A percentile compares a stretch with the other conserved stretches of the same genome.
Evolutionary conservation across 2,113 vertebrate genomes (phyloP).

Genomic region (Turnix velox): DNA sequence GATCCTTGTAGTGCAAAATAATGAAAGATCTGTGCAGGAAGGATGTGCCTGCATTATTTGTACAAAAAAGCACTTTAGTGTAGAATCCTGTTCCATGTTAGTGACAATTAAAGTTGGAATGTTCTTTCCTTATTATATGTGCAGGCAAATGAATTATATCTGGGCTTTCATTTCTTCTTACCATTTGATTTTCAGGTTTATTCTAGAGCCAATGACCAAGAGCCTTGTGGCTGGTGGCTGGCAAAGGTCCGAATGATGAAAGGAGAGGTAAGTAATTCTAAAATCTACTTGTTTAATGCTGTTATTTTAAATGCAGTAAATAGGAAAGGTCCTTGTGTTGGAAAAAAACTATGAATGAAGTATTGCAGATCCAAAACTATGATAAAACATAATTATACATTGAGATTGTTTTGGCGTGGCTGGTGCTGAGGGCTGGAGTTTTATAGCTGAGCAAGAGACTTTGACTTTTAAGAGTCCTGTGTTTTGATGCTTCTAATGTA

Average conservation of each 20-base stretch:
- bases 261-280: slow-evolving; percentile 75
- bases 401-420: not conserved
- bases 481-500: not conserved
- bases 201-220: slow-evolving; percentile 84
- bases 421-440: not conserved
- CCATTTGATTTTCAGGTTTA: slow-evolving; percentile 67
- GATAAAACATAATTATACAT: not conserved
- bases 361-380: not conserved
- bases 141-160: not conserved
- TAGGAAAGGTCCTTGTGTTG: not conserved
- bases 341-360: not conserved
- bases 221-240: slow-evolving; percentile 85
- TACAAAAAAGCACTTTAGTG: not conserved
- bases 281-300: not conserved
- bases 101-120: not conserved
- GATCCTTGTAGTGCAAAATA: not conserved
- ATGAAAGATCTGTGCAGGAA: not conserved
- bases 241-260: slow-evolving; percentile 88
- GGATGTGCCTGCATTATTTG: not conserved
- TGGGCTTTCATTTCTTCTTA: not conserved
- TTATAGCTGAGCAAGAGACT: not conserved
- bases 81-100: not conserved
- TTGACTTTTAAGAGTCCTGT: not conserved
- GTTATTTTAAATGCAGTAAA: not conserved
- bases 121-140: accelerated